Conservation (phyloP, 2,113 vertebrate species). For the human (Homo sapiens) region GRCh38 chr11:114346001-114346500, state of each 20-base stretch:
- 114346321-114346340: conserved; percentile 39
- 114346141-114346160: neutral
- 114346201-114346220: neutral
- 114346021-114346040: neutral
- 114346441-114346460: conserved; percentile 68
- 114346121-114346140: neutral
- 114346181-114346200: neutral
- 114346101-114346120: neutral
- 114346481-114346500: conserved; percentile 75
- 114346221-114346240: conserved; percentile 49
- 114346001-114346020: neutral
- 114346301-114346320: conserved; percentile 52
- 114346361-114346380: conserved; percentile 7
- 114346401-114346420: conserved; percentile 58
- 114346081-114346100: neutral
- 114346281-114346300: conserved; percentile 35
- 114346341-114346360: conserved; percentile 34
- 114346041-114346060: neutral
- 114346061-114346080: neutral
- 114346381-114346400: conserved; percentile 47
- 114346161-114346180: neutral
- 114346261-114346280: conserved; percentile 48
- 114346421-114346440: conserved; percentile 55
- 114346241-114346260: conserved; percentile 54
- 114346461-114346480: conserved; percentile 73